Evolutionary conservation across 2,888 invertebrate species (phyloP).

Genomic region (Cryptus armator): DNA sequence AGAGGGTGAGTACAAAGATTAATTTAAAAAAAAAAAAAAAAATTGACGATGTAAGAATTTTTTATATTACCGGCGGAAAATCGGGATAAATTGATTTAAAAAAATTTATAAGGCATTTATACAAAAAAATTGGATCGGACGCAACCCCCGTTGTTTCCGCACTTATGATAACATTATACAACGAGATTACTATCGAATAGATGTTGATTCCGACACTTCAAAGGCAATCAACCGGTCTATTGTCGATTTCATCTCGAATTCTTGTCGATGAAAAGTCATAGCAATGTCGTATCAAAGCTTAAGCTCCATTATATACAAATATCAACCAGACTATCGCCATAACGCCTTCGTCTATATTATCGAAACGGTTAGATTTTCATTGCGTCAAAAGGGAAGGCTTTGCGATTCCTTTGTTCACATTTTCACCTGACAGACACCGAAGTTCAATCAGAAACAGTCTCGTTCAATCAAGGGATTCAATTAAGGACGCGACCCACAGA

Average conservation of each 20-base stretch:
- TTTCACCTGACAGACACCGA: neutral
- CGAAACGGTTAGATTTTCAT: neutral
- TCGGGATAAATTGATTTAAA: too few species aligned
- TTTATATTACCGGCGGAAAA: neutral
- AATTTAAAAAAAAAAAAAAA: neutral
- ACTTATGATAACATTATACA: too few species aligned
- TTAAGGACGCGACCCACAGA: neutral
- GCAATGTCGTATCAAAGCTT: neutral
- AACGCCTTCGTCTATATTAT: neutral
- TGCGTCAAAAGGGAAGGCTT: neutral
- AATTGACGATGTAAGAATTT: neutral
- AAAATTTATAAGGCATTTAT: too few species aligned
- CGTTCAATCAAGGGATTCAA: slow-evolving; percentile 36
- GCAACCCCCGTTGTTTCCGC: too few species aligned
- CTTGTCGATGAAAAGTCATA: neutral
- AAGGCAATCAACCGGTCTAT: neutral
- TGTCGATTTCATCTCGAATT: neutral
- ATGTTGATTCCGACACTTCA: neutral
- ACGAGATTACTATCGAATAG: too few species aligned
- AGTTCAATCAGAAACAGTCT: slow-evolving; percentile 13
- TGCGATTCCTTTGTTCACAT: neutral
- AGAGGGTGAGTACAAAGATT: slow-evolving; percentile 67
- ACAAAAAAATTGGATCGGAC: too few species aligned
- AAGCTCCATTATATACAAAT: neutral
- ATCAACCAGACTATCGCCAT: neutral